Evolutionary conservation across 92 coral and sea anemone species (phyloP), one percentile per base, ranked within the genome.

Genomic region (Chrysogorgia sp.): DNA sequence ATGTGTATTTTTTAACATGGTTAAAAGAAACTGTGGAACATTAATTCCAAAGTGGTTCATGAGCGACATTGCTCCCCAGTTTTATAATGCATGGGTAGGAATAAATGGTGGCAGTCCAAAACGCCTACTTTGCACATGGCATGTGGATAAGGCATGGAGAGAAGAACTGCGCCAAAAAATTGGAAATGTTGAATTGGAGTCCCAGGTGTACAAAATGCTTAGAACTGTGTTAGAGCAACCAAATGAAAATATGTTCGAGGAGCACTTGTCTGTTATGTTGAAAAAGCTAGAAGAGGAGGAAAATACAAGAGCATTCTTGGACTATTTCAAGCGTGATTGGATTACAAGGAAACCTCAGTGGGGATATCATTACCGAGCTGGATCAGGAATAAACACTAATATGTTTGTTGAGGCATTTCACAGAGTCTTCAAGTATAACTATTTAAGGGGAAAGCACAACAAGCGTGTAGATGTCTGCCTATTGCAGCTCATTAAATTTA

Each of bases 71-170:
- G 88, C 88, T 30, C 29, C 20, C 6, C 89, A 86, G 63, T 86
- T 71, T 25, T 81, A 86, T 40, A 86, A 74, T 74, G 86, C 90
- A 68, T 82, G 86, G 90, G 57, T 82, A 31, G 86, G 75, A 31
- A 58, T 81, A 2, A 81, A 82, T 83, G 84, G 87, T 5, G 63
- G 81, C 22, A 21, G 79, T n/a, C 82, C 82, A 26, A 57, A 34
- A 61, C 77, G 67, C 21, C 60, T 86, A n/a, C 63, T 62, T 7
- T 77, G 82, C 26, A 40, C 82, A 17, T 63, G 82, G n/a, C n/a
- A n/a, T n/a, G n/a, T n/a, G n/a, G n/a, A n/a, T n/a, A n/a, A n/a
- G n/a, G n/a, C n/a, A n/a, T 77, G 82, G 82, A 69, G 62, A 53
- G 68, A 56, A 41, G 74, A 77, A 63, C 35, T 61, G 47, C 21